Evolutionary conservation across 2,888 invertebrate genomes (phyloP).

Genomic region (Drosophila crucigera): DNA sequence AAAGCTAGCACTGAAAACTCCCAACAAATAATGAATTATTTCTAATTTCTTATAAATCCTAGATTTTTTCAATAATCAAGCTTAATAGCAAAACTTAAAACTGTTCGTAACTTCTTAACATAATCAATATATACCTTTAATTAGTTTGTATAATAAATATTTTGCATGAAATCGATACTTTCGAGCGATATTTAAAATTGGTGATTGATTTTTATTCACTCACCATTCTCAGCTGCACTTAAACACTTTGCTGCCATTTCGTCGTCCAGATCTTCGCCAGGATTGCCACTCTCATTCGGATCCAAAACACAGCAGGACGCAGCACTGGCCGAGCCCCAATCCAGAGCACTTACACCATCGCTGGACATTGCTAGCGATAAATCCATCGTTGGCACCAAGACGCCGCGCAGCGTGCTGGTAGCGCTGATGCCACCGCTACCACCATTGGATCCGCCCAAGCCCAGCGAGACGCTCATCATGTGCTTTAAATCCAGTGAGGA

Average conservation of each 20-base stretch:
- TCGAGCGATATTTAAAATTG: background rate
- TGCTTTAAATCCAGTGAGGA: constrained; percentile 80
- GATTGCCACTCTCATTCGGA: constrained; percentile 59
- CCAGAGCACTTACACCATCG: constrained; percentile 68
- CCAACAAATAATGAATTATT: background rate
- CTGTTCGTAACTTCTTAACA: background rate
- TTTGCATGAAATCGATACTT: background rate
- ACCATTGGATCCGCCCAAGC: constrained; percentile 35
- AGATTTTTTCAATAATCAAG: background rate
- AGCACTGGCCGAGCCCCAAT: constrained; percentile 69
- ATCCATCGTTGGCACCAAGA: constrained; percentile 77
- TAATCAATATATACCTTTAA: background rate
- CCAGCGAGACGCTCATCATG: constrained; percentile 70
- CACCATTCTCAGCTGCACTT: constrained; percentile 82
- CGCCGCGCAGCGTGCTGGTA: constrained; percentile 64
- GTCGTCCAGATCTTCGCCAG: constrained; percentile 82
- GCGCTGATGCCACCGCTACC: constrained; percentile 54
- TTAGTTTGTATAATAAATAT: background rate
- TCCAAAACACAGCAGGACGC: constrained; percentile 63
- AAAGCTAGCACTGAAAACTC: background rate
- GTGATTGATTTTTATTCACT: constrained; percentile 49
- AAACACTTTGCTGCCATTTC: constrained; percentile 81
- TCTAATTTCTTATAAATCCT: background rate
- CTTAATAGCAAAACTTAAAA: background rate
- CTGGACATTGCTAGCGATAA: constrained; percentile 68